These are phyloP conservation scores for Eolophus roseicapilla DNA, from an alignment of 2,113 vertebrate genomes.

Conservation along the genomic window DNA sequence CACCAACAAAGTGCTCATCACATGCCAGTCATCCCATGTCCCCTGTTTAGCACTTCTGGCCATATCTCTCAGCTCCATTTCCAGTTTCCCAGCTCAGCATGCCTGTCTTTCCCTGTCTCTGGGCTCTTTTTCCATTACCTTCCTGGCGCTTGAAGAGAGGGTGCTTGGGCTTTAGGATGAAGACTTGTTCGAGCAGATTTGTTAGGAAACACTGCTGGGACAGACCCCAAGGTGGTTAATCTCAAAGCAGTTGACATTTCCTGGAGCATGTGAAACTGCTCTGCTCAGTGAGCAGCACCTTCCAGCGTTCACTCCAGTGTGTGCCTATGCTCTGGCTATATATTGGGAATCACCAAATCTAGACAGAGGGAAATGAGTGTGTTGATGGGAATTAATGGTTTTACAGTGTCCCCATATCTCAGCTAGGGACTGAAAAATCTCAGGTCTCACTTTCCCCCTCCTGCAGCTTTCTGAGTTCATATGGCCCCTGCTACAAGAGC, in stretches of 20 bases:
- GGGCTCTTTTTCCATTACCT: background rate
- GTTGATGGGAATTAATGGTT: background rate
- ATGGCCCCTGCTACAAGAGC: background rate
- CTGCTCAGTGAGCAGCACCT: accelerated
- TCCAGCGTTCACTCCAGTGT: background rate
- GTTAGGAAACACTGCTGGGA: background rate
- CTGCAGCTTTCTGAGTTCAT: background rate
- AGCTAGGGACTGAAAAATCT: no score
- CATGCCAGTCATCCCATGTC: accelerated
- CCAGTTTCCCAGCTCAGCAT: background rate
- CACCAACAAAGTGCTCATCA: background rate
- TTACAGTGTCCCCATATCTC: background rate
- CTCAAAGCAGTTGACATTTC: background rate
- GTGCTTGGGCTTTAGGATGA: accelerated
- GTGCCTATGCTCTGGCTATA: accelerated
- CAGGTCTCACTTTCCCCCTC: background rate
- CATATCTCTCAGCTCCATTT: background rate
- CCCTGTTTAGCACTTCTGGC: background rate
- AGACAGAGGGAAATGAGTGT: background rate
- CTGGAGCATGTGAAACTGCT: accelerated
- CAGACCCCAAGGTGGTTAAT: background rate
- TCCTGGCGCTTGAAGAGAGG: accelerated
- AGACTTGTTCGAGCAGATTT: background rate
- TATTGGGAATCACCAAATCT: background rate
- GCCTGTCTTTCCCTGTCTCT: background rate